These are phyloP conservation scores for Alsophila aescularia DNA, from an alignment of 2,888 invertebrate species.

Conservation along the genomic window DNA sequence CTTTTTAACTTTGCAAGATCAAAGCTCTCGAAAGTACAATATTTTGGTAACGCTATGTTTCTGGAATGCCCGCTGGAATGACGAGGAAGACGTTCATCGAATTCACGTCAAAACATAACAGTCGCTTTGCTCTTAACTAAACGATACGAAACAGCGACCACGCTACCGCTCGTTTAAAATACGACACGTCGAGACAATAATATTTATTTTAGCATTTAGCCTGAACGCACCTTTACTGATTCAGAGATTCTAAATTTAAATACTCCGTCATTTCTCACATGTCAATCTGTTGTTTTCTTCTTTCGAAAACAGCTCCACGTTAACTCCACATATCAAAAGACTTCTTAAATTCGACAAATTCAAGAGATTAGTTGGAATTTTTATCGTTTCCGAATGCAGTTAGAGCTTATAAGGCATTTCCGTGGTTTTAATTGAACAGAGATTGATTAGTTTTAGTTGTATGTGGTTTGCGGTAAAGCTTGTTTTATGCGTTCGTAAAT, in stretches of 20 bases:
- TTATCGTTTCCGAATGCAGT: conserved; percentile 64
- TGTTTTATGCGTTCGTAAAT: conserved; percentile 36
- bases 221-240: conserved; percentile 35
- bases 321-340: conserved; percentile 47
- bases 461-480: conserved; percentile 28
- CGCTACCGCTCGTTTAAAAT: no score
- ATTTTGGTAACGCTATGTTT: no score
- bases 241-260: conserved; percentile 38
- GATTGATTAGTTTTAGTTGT: conserved; percentile 37
- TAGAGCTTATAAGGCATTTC: conserved; percentile 51
- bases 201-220: conserved; percentile 35
- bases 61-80: no score
- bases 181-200: conserved; percentile 30
- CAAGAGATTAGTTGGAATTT: conserved; percentile 52
- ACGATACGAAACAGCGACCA: conserved; percentile 21
- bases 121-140: conserved; percentile 18
- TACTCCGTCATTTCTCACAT: conserved; percentile 19
- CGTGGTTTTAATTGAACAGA: conserved; percentile 42
- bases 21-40: no score
- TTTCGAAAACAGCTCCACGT: conserved; percentile 45
- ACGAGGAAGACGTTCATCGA: conserved; percentile 6
- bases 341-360: conserved; percentile 38
- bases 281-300: conserved; percentile 36
- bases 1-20: no score
- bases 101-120: conserved; percentile 20